phyloP scores from a whole-genome alignment of 2,888 invertebrate species.

The Xanthorhoe spadicearia region DNA sequence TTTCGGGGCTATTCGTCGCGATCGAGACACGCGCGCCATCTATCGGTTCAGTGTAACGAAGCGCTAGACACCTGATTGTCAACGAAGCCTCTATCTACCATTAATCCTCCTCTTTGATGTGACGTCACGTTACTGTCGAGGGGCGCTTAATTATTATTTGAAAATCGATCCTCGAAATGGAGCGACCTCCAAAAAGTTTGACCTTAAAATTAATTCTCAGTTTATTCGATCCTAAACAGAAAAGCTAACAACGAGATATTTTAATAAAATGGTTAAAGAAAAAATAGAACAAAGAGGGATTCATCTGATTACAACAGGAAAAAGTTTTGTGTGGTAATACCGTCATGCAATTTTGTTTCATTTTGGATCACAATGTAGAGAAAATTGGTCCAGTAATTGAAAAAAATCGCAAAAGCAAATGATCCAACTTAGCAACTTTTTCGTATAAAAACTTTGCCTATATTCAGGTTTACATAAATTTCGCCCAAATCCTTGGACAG shows the following conservation, averaged over 20 bases:
- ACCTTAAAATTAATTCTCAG: neutral
- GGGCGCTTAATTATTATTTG: neutral
- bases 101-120: conserved; percentile 15
- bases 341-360: too few relatives aligned
- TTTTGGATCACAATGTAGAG: neutral
- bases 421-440: neutral
- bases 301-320: too few relatives aligned
- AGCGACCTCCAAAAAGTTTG: neutral
- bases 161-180: neutral
- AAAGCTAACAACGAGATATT: too few relatives aligned
- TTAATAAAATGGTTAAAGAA: too few relatives aligned
- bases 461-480: neutral
- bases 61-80: conserved; percentile 13
- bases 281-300: too few relatives aligned
- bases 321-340: too few relatives aligned
- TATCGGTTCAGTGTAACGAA: conserved; percentile 7
- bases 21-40: conserved; percentile 4
- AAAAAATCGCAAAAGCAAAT: neutral
- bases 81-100: conserved; percentile 5
- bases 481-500: neutral
- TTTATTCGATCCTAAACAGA: neutral
- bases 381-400: neutral
- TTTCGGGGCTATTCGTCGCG: neutral
- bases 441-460: neutral
- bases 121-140: conserved; percentile 14